Evolutionary conservation across 2,113 vertebrate species (phyloP), one percentile per base, ranked within the genome.

Genomic region (Etheostoma spectabile): DNA sequence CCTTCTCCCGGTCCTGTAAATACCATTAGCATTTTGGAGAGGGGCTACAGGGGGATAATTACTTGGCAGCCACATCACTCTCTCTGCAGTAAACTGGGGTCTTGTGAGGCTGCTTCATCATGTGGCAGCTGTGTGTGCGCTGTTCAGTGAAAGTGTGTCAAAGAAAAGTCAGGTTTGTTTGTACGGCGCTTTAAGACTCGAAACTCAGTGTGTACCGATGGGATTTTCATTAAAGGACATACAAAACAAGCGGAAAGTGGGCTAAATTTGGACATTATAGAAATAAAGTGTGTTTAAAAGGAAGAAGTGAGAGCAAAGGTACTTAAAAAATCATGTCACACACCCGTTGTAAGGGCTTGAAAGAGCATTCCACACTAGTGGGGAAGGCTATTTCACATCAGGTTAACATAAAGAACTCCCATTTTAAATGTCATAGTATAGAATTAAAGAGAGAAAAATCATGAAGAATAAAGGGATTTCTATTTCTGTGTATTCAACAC

Each of bases 21-120:
- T 83, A 84, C 69, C 51, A 91, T 92, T 88, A 89, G 90, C 90
- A 89, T 93, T 86, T 84, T 57, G 76, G 79, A 77, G 88, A 83
- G 88, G 76, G 86, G 64, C 80, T 66, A 35, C 35, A 38, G 67
- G 80, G 68, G 85, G 77, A 53, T 82, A 83, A 81, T 86, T 33
- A 79, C 61, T 82, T 59, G 79, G 84, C 83, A 69, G 77, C 19
- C 70, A 30, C 73, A 55, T 68, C 67, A 8, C 12, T 73, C 65
- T 59, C 60, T 83, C 64, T 79, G 66, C 74, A 48, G 68, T 67
- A 77, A 80, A 83, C 83, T 15, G 63, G 24, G 74, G 79, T 82
- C 87, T 84, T 59, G 79, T 86, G 83, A 85, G 53, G 69, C 74
- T 55, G 68, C 71, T 86, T 82, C 81, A 81, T 65, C 80, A 19